Percentiles rank a stretch among this genome's conserved stretches.
Evolutionary conservation across 1,140 invertebrate species (phyloP).

Genomic region (Papilio helenus): DNA sequence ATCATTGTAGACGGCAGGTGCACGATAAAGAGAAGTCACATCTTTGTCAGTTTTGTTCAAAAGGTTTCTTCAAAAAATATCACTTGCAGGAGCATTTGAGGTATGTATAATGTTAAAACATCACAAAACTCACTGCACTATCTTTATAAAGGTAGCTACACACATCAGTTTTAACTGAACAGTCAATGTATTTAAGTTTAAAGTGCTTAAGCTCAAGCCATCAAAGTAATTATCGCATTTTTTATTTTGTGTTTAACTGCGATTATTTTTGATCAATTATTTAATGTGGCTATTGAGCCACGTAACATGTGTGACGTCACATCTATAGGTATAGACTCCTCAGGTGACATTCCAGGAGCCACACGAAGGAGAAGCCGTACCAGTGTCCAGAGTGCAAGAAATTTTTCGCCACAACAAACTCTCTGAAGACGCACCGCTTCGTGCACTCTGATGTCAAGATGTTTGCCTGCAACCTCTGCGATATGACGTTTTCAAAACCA

Average conservation of each 20-base stretch:
- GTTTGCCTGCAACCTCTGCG: conserved; percentile 83
- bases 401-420: conserved; percentile 80
- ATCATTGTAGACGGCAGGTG: conserved; percentile 64
- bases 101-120: conserved; percentile 44
- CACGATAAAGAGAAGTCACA: conserved; percentile 72
- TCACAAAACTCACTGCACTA: too few species aligned
- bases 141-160: too few species aligned
- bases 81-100: conserved; percentile 68
- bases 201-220: too few species aligned
- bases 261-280: too few species aligned
- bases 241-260: too few species aligned
- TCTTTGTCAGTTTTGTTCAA: conserved; percentile 74
- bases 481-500: conserved; percentile 81
- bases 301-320: too few species aligned
- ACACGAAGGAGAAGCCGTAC: conserved; percentile 82
- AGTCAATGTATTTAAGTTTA: too few species aligned
- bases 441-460: conserved; percentile 85
- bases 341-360: conserved; percentile 57
- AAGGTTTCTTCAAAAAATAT: conserved; percentile 74
- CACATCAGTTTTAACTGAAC: too few species aligned
- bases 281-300: too few species aligned
- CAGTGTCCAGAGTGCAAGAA: conserved; percentile 83
- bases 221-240: too few species aligned
- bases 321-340: neutral
- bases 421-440: conserved; percentile 84